Conservation (phyloP, 2,888 invertebrate species). For the Noctua fimbriata region DNA sequence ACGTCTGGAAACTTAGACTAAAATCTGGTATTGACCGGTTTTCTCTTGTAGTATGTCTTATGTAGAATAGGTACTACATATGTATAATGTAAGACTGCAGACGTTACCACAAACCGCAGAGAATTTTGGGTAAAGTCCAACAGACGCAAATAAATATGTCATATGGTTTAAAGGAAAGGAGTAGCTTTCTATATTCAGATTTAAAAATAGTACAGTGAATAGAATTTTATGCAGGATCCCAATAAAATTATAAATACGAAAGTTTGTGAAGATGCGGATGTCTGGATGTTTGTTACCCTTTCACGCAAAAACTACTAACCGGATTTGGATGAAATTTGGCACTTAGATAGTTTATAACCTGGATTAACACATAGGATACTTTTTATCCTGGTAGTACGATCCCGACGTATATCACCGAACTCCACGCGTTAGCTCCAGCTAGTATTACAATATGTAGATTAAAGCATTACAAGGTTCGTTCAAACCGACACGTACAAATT, state of each 20-base stretch:
- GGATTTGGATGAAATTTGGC: neutral
- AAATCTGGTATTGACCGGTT: neutral
- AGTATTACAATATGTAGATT: neutral
- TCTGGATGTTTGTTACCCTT: no score
- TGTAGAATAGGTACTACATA: slow-evolving; percentile 6
- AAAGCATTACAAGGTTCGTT: neutral
- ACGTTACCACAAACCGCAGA: slow-evolving; percentile 32
- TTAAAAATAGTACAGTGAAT: neutral
- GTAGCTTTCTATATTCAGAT: slow-evolving; percentile 23
- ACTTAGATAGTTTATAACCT: no score
- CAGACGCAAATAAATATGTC: slow-evolving; percentile 22
- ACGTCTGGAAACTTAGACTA: neutral
- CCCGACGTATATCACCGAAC: no score
- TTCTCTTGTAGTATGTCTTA: neutral
- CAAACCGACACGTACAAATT: neutral
- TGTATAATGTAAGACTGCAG: slow-evolving; percentile 15
- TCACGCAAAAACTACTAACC: no score
- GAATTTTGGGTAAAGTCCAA: slow-evolving; percentile 46
- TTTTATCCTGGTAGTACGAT: no score
- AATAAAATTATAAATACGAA: no score
- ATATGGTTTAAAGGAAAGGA: slow-evolving; percentile 24
- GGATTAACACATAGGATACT: no score
- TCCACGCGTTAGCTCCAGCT: no score
- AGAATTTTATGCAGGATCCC: neutral
- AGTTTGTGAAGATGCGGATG: no score